A percentile compares a stretch with the other conserved stretches of the same genome.
Conservation (phyloP, 2,888 invertebrate species). For the Hirtodrosophila confusa region DNA sequence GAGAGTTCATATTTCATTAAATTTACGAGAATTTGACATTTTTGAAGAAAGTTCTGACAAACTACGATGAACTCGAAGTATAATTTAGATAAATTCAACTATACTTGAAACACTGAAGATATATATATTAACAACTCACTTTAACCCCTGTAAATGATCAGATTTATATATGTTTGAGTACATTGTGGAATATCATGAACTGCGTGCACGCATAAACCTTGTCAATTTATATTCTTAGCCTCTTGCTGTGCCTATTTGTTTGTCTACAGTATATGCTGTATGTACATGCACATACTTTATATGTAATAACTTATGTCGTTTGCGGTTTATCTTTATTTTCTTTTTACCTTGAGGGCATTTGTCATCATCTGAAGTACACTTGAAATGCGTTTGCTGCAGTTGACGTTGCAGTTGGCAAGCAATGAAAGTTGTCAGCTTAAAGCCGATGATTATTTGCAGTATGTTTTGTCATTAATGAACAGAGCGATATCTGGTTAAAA, state of each 20-base stretch:
- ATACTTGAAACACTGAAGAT: no score
- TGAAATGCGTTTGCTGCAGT: slow-evolving; percentile 52
- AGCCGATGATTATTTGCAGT: slow-evolving; percentile 62
- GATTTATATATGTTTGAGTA: no score
- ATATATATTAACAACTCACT: no score
- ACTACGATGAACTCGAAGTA: no score
- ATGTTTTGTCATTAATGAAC: slow-evolving; percentile 37
- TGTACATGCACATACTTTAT: slow-evolving; percentile 13
- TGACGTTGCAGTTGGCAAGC: slow-evolving; percentile 38
- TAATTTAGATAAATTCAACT: no score
- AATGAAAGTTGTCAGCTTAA: slow-evolving; percentile 42
- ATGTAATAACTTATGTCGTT: slow-evolving; percentile 59
- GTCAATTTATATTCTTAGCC: slow-evolving; percentile 7
- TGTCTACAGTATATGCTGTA: slow-evolving; percentile 7
- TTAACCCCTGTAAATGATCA: no score
- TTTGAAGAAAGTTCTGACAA: no score
- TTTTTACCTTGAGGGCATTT: slow-evolving; percentile 52
- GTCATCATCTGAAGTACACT: slow-evolving; percentile 63
- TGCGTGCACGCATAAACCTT: slow-evolving; percentile 31
- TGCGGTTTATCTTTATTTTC: slow-evolving; percentile 60
- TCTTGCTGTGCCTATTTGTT: slow-evolving; percentile 52
- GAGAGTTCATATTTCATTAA: no score
- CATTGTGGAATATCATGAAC: slow-evolving; percentile 4
- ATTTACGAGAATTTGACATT: no score
- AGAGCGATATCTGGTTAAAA: not conserved